Base-by-base conservation (phyloP, 2,888 invertebrate species). In the Scaptodrosophila latifasciaeformis region DNA sequence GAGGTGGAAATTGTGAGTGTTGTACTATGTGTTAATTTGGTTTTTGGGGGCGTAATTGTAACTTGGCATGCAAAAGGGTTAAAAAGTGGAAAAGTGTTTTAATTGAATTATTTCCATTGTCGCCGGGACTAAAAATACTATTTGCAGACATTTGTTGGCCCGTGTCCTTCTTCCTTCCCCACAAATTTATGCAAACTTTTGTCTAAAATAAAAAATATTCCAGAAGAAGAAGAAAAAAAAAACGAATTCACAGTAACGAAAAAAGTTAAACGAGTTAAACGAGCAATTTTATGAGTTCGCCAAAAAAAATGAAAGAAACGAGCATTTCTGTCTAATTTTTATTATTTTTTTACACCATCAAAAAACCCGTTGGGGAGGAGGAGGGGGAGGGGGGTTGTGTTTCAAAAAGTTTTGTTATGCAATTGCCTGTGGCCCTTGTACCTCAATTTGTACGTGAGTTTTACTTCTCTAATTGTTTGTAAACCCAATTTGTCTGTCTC, bases 21-120 rank as follows among this genome's bases (percentile, higher is more conserved):
- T 30, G 48, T 42, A 67, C 60, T 69, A 65, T 68, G 71, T 81
- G 78, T 81, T 82, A 81, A 77, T 78, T 78, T 69, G 67, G 81
- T 77, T 64, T 74, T 66, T n/a, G n/a, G n/a, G n/a, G 68, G 44
- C 78, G 77, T 83, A 84, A 83, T 83, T 84, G 84, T 77, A 69
- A 79, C 75, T 80, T 84, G 78, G 70, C 83, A 82, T 84, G 81
- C 83, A 65, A 82, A 53, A 66, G 59, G 74, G 62, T 53, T 50
- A 53, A 50, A 74, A 62, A 74, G 61, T 80, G 81, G 66, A 76
- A 83, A 83, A 84, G 84, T 83, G 82, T 84, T 83, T 84, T 83
- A 83, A 83, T 83, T 83, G 84, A 84, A 83, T 83, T 84, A 83
- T 84, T 82, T 82, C 72, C 83, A 79, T 79, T 83, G 82, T 80